Base-by-base conservation (phyloP, 1,140 invertebrate species). In the Anoplolepis gracilipes region DNA sequence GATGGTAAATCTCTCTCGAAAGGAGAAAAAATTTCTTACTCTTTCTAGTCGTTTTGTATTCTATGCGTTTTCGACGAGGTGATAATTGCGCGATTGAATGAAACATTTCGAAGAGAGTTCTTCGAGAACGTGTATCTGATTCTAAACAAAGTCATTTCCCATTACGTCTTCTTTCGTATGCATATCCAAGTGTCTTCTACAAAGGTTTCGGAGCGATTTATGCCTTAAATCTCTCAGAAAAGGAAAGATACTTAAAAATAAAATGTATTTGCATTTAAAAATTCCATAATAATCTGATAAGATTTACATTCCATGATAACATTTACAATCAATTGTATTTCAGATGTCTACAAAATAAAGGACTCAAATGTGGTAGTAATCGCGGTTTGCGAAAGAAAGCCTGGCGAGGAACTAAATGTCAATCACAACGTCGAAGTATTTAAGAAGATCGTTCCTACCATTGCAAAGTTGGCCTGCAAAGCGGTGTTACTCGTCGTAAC, bases 361-460 rank as follows among this genome's bases (percentile, higher is more conserved):
- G 90, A 94, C 72, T 94, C 93, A 8, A 84, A 90, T 8, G 92
- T 93, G 53, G 91, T 94, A 69, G 87, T 94, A 73, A 92, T 94
- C 73, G 86, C 90, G 13, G 87, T 91, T 49, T 85, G 86, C 16
- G 91, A 93, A 39, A 84, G 79, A 39, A 69, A 59, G 62, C 61
- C 88, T 1, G 85, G 81, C 0, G 90, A 93, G 67, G 69, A 65
- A 7, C 79, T 90, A 13, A 90, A 91, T 65, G 95, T 97, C 13
- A 95, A 95, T 81, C 93, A 95, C 64, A 97, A 97, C 89, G 93
- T 96, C 6, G 95, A 96, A 67, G 96, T 96, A 70, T 96, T 96
- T 89, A 96, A 96, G 90, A 95, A 93, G 70, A 95, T 96, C 84
- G 94, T 96, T 85, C 96, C 96, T 46, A 90, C 95, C 72, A 91